A percentile compares a stretch with the other conserved stretches of the same genome.
phyloP scores from a whole-genome alignment of 2,888 invertebrate genomes.

The Isoperla grammatica region DNA sequence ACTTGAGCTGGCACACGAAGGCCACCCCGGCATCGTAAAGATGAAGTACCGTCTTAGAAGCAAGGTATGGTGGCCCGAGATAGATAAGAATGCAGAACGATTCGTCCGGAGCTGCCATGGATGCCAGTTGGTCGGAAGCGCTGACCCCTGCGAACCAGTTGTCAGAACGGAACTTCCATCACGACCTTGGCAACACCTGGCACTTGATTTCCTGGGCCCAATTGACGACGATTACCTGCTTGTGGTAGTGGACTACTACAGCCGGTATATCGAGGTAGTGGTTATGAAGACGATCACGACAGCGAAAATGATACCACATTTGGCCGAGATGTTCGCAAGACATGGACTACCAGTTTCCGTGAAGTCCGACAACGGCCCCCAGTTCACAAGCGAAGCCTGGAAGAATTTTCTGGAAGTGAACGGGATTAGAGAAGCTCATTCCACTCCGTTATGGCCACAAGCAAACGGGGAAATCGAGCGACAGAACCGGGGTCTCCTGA shows the following conservation, averaged over 20 bases:
- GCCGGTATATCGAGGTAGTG: not conserved
- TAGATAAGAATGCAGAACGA: not conserved
- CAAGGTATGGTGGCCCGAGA: not conserved
- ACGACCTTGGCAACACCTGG: constrained; percentile 4
- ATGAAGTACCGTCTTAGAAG: not conserved
- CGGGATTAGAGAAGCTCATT: not conserved
- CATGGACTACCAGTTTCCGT: not conserved
- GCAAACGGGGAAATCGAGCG: constrained; percentile 4
- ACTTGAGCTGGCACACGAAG: not conserved
- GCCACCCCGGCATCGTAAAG: not conserved
- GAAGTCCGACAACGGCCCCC: not conserved
- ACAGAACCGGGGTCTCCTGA: constrained; percentile 1
- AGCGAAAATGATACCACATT: not conserved
- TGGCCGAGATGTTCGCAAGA: not conserved
- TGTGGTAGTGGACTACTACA: constrained; percentile 3
- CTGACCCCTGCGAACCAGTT: constrained; percentile 29
- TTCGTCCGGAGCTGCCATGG: constrained; percentile 10
- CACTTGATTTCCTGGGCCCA: constrained; percentile 6
- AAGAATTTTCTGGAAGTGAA: no score
- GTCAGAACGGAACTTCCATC: constrained; percentile 6
- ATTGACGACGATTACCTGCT: not conserved
- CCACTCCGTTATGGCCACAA: constrained; percentile 2
- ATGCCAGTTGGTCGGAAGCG: constrained; percentile 28
- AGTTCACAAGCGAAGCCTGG: not conserved
- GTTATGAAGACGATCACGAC: not conserved